Conservation (phyloP, 2,113 vertebrate species). For the Sminthopsis crassicaudata region DNA sequence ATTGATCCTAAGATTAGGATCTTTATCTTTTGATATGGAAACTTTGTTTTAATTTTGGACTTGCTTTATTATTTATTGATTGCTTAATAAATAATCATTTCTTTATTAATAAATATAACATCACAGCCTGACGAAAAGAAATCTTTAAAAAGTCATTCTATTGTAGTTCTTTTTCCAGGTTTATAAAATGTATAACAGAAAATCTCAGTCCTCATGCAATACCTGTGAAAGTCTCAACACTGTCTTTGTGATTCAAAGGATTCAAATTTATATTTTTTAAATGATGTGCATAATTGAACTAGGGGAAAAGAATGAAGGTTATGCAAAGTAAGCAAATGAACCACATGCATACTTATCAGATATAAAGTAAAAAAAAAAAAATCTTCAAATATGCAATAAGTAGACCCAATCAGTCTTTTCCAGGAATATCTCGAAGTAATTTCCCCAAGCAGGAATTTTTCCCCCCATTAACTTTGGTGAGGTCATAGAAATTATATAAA, state of each 20-base stretch:
- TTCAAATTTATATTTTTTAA: conserved; percentile 59
- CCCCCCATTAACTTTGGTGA: conserved; percentile 76
- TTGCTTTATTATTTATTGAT: background rate
- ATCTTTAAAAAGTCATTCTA: conserved; percentile 50
- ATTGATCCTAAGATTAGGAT: background rate
- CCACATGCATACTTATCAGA: conserved; percentile 74
- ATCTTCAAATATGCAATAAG: conserved; percentile 68
- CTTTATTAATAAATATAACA: conserved; percentile 47
- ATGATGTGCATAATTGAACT: conserved; percentile 69
- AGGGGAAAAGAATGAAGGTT: conserved; percentile 49
- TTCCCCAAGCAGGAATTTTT: conserved; percentile 75
- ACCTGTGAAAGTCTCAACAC: conserved; percentile 65
- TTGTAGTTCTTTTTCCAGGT: conserved; percentile 56
- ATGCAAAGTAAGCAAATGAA: conserved; percentile 80
- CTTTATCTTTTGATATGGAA: conserved; percentile 55
- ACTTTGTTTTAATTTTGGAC: conserved; percentile 38
- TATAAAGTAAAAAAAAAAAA: conserved; percentile 64
- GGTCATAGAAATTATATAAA: conserved; percentile 76
- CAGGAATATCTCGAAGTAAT: conserved; percentile 77
- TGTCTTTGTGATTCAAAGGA: conserved; percentile 57
- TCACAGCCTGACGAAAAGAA: conserved; percentile 41
- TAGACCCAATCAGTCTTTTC: conserved; percentile 76
- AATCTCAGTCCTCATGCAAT: conserved; percentile 68
- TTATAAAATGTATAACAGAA: conserved; percentile 62
- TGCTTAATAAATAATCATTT: too few relatives aligned